phyloP scores from a whole-genome alignment of 2,888 invertebrate species.

The Isotomurus palustris region DNA sequence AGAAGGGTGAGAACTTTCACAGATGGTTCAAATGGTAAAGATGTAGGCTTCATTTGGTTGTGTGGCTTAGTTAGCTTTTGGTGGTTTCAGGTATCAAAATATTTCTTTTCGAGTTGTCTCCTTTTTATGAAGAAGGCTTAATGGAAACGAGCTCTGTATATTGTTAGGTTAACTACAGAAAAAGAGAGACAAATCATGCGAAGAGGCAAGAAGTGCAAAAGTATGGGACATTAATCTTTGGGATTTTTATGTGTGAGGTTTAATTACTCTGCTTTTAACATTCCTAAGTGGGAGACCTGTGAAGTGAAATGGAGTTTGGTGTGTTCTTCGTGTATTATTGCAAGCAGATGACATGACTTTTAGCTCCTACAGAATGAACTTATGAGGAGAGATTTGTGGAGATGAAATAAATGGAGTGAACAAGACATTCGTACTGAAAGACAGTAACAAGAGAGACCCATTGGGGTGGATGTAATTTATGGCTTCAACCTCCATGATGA shows the following conservation, averaged over 20 bases:
- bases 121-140: no score
- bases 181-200: no score
- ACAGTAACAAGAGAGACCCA: not conserved
- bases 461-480: no score
- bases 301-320: no score
- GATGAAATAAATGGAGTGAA: not conserved
- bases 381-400: not conserved
- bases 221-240: no score
- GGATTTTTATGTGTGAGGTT: no score
- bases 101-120: not conserved
- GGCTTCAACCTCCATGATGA: not conserved
- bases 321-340: no score
- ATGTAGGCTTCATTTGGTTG: not conserved
- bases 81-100: slow-evolving; percentile 1
- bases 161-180: no score
- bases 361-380: no score
- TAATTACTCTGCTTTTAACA: not conserved
- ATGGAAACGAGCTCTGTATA: no score
- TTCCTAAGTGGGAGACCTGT: not conserved
- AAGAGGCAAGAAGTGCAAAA: no score
- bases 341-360: not conserved
- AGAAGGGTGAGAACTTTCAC: not conserved
- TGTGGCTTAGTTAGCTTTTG: not conserved
- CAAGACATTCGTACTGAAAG: not conserved
- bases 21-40: not conserved